Conservation (phyloP, 1,140 invertebrate species). For the Coelopa frigida region DNA sequence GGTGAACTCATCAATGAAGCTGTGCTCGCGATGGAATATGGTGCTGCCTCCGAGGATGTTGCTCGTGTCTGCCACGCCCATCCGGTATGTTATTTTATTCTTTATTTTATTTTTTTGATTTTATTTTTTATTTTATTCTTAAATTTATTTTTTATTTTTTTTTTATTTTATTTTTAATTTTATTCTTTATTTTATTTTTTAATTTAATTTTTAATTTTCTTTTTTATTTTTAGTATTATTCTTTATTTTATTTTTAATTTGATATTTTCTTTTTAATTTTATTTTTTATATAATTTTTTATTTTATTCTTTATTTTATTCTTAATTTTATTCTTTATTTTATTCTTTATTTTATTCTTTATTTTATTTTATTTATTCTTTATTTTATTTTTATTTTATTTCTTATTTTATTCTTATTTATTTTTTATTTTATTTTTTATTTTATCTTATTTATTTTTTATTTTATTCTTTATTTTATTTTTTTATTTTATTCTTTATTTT, state of each 20-base stretch:
- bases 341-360: conserved; percentile 17
- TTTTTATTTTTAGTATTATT: no score
- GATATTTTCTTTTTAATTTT: conserved; percentile 10
- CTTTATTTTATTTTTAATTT: conserved; percentile 23
- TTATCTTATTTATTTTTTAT: conserved; percentile 27
- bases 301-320: no score
- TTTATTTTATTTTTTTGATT: conserved; percentile 18
- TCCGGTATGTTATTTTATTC: conserved; percentile 64
- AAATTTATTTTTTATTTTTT: conserved; percentile 9
- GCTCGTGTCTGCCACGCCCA: conserved; percentile 98
- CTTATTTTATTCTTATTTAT: no score
- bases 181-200: conserved; percentile 6
- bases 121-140: conserved; percentile 24
- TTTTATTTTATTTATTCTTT: conserved; percentile 26
- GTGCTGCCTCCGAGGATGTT: conserved; percentile 96
- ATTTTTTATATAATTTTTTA: no score
- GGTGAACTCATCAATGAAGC: conserved; percentile 98
- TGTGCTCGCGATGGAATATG: conserved; percentile 97
- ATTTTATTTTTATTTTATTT: background rate
- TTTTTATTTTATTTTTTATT: no score
- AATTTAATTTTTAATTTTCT: conserved; percentile 18
- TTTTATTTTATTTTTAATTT: no score
- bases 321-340: conserved; percentile 15
- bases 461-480: background rate
- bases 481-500: no score